Evolutionary conservation across 2,888 invertebrate genomes (phyloP), one percentile per base, ranked within the genome.

Genomic region (Heliconius charithonia): DNA sequence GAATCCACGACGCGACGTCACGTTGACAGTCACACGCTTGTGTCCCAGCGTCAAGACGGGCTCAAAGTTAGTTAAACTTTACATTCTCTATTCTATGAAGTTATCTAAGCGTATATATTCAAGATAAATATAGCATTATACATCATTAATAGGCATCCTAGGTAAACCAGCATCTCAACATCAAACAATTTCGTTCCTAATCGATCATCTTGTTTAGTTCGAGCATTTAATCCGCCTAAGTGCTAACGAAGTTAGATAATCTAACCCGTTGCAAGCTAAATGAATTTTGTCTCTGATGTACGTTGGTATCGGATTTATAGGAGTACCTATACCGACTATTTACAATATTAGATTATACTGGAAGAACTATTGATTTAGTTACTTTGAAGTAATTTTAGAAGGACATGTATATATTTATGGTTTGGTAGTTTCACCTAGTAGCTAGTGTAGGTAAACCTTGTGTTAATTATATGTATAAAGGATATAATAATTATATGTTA

Each of bases 121-220:
- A 16, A 25, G 27, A 41, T 74, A 62, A 74, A 62, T 41, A 62
- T 59, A 62, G 19, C 19, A 19, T 27, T 27, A 10, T 74, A 37
- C 12, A 29, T 59, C 13, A 72, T 59, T 59, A 12, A 72, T 22
- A 72, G 59, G 7, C 25, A 25, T 22, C 2, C 10, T 22, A 66
- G 66, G 27, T 76, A 70, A 51, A 63, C 70, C 76, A 45, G 37
- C 37, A 66, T 72, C 65, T 37, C 12, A 51, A 74, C 78, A 69
- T 74, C 78, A 78, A 74, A 69, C 29, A 79, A 75, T 45, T 71
- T 70, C 25, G 75, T 72, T 41, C 51, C 16, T 59, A 76, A 79
- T 76, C 67, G 75, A 72, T 59, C 59, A 32, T 65, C 63, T 45
- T 45, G 71, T 51, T 63, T 63, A 76, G 66, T 62, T 67, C 45